These are phyloP conservation scores for Nipponia nippon DNA, from an alignment of 2,113 vertebrate species.

Conservation along the genomic window DNA sequence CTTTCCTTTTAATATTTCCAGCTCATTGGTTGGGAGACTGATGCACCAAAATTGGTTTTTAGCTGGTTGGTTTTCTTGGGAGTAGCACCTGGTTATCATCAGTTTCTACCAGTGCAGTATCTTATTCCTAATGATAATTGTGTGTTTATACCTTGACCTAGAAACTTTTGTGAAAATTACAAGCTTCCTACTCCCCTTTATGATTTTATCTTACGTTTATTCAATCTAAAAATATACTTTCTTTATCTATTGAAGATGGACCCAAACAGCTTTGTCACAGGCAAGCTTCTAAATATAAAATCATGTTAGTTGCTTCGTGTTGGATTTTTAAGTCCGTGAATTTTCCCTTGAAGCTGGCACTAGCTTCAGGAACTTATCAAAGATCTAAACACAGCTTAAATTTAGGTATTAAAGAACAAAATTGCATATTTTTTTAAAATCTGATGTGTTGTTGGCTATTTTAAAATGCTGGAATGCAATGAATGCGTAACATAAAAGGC, in stretches of 20 bases:
- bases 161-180: background rate
- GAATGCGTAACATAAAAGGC: background rate
- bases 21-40: background rate
- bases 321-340: background rate
- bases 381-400: background rate
- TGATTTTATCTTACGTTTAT: background rate
- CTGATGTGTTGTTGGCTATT: background rate
- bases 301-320: background rate
- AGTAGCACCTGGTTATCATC: background rate
- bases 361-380: background rate
- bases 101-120: background rate
- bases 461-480: background rate
- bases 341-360: background rate
- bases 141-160: background rate
- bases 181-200: background rate
- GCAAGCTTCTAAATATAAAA: background rate
- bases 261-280: background rate
- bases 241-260: background rate
- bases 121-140: background rate
- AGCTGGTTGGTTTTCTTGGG: background rate
- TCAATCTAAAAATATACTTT: background rate
- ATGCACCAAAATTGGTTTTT: no score
- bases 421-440: background rate
- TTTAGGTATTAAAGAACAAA: background rate
- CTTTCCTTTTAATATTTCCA: background rate